These are phyloP conservation scores for Ara ararauna DNA, from an alignment of 2,797 vertebrate species.

Conservation along the genomic window DNA sequence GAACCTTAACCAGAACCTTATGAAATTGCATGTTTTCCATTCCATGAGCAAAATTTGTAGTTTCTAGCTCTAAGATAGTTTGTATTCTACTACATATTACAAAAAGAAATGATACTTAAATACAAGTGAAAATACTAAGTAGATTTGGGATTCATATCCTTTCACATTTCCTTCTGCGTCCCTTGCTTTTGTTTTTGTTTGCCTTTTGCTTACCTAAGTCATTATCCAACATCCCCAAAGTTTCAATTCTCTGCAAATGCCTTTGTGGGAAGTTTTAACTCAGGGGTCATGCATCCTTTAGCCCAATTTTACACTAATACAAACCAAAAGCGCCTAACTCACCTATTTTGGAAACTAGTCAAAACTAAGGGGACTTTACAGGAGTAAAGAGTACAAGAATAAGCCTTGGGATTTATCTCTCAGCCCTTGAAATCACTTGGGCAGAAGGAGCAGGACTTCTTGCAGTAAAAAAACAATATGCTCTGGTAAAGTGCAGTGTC, in stretches of 20 bases:
- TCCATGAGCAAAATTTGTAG: not conserved
- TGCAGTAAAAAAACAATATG: not conserved
- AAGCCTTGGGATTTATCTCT: not conserved
- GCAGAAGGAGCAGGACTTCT: not conserved
- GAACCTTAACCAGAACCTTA: not conserved
- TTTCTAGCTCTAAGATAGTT: not conserved
- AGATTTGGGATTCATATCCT: not conserved
- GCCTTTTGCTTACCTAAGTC: not conserved
- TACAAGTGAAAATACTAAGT: not conserved
- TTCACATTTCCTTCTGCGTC: not conserved
- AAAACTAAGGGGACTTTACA: not conserved
- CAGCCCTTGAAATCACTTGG: not conserved
- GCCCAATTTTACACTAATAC: not conserved
- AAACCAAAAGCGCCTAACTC: not conserved
- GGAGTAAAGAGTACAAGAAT: not conserved
- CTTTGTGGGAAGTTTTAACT: not conserved
- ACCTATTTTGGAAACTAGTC: not conserved
- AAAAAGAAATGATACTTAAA: not conserved
- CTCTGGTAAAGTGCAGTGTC: not conserved
- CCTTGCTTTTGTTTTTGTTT: not conserved
- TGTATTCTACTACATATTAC: not conserved
- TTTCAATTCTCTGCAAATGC: not conserved
- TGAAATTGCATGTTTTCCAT: slow-evolving; percentile 11
- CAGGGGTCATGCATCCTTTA: not conserved
- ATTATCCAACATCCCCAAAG: not conserved